Percentiles rank a stretch among this genome's conserved stretches.
These are phyloP conservation scores for Orchesella flavescens DNA, from an alignment of 2,888 invertebrate genomes.

Conservation along the genomic window DNA sequence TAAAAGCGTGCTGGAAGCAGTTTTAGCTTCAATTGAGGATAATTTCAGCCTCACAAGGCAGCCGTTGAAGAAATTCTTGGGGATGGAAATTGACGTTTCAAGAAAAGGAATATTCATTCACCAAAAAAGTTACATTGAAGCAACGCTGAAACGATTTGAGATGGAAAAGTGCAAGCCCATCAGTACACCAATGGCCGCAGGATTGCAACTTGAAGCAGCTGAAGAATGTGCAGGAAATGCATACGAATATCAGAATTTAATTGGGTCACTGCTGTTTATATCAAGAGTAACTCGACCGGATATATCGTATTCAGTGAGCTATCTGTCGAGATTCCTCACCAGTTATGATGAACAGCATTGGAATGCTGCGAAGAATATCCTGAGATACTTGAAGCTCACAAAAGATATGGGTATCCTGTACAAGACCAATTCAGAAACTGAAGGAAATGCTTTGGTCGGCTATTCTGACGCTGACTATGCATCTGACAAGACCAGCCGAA, in stretches of 20 bases:
- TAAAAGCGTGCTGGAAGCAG: neutral
- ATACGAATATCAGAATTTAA: slow-evolving; percentile 65
- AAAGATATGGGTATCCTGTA: slow-evolving; percentile 69
- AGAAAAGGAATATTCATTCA: slow-evolving; percentile 45
- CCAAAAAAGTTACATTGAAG: slow-evolving; percentile 42
- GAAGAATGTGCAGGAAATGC: neutral
- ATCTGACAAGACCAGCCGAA: slow-evolving; percentile 62
- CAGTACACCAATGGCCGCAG: slow-evolving; percentile 42
- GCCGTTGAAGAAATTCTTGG: slow-evolving; percentile 41
- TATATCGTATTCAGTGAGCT: slow-evolving; percentile 66
- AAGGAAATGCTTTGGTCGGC: slow-evolving; percentile 53
- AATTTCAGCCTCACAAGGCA: slow-evolving; percentile 32
- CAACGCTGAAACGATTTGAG: slow-evolving; percentile 35
- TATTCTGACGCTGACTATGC: slow-evolving; percentile 73
- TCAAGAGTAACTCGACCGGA: slow-evolving; percentile 68
- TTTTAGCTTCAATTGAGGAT: neutral
- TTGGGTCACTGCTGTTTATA: slow-evolving; percentile 69
- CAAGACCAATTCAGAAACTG: slow-evolving; percentile 7
- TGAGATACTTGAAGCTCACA: slow-evolving; percentile 72
- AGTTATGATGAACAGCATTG: slow-evolving; percentile 65
- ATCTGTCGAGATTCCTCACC: slow-evolving; percentile 67
- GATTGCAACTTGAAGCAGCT: neutral
- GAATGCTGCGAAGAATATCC: slow-evolving; percentile 62
- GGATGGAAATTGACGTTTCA: slow-evolving; percentile 32
- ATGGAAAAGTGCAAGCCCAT: slow-evolving; percentile 53